Percentiles rank a stretch among this genome's conserved stretches.
phyloP scores from a whole-genome alignment of 2,888 invertebrate species.

The Caenorhabditis zanzibari region DNA sequence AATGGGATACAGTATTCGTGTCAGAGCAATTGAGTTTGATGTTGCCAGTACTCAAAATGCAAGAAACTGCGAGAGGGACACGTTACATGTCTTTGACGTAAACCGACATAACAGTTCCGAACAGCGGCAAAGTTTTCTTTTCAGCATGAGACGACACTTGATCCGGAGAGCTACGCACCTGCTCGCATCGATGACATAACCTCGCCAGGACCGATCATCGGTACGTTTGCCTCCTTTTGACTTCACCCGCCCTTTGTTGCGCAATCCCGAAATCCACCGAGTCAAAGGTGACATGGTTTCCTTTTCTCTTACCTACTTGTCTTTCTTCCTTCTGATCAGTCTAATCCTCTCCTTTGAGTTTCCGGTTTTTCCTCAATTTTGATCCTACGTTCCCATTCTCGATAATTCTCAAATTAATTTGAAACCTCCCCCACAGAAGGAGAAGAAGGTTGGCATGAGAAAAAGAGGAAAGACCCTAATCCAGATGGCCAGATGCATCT shows the following conservation, averaged over 20 bases:
- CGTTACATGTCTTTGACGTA: slow-evolving; percentile 75
- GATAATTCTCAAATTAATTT: slow-evolving; percentile 60
- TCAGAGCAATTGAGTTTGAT: slow-evolving; percentile 71
- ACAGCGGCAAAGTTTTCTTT: slow-evolving; percentile 30
- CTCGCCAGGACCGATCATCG: slow-evolving; percentile 74
- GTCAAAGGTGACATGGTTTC: slow-evolving; percentile 25
- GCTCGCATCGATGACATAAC: slow-evolving; percentile 71
- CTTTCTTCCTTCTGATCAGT: slow-evolving; percentile 9
- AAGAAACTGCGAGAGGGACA: slow-evolving; percentile 70
- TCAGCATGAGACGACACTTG: slow-evolving; percentile 73
- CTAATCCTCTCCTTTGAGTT: not conserved
- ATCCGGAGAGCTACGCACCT: slow-evolving; percentile 68
- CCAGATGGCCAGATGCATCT: slow-evolving; percentile 61
- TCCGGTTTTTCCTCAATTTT: slow-evolving; percentile 5
- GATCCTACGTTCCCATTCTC: slow-evolving; percentile 22
- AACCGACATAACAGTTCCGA: slow-evolving; percentile 28
- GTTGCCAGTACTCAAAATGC: slow-evolving; percentile 64
- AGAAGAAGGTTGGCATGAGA: slow-evolving; percentile 19
- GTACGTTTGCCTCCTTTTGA: slow-evolving; percentile 55
- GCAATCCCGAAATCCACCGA: slow-evolving; percentile 29
- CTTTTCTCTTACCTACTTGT: slow-evolving; percentile 1
- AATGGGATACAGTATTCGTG: slow-evolving; percentile 71
- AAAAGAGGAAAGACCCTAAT: slow-evolving; percentile 9
- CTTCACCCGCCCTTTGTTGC: slow-evolving; percentile 37
- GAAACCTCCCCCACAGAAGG: not conserved